Percentiles rank a stretch among this genome's conserved stretches.
Evolutionary conservation across 2,888 invertebrate genomes (phyloP).

Genomic region (Caenorhabditis doughertyi): DNA sequence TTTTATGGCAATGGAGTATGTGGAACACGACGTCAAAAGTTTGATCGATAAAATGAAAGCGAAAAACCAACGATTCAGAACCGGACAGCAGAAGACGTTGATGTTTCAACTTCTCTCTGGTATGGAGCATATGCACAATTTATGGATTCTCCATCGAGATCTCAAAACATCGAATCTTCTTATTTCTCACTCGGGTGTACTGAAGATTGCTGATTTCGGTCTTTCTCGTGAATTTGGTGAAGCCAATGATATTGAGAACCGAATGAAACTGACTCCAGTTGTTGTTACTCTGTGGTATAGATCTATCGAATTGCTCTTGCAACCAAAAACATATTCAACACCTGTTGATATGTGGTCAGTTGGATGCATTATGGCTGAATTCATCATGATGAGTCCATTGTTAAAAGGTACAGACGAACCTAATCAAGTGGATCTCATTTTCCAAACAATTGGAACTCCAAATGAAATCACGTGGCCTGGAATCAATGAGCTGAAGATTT

Average conservation of each 20-base stretch:
- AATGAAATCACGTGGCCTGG: slow-evolving; percentile 10
- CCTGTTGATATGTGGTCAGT: slow-evolving; percentile 44
- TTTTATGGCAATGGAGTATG: slow-evolving; percentile 94
- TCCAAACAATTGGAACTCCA: slow-evolving; percentile 33
- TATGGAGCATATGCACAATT: slow-evolving; percentile 96
- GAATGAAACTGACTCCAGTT: slow-evolving; percentile 19
- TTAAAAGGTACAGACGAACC: slow-evolving; percentile 19
- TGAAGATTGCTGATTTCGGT: slow-evolving; percentile 51
- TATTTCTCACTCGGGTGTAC: slow-evolving; percentile 85
- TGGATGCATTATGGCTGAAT: slow-evolving; percentile 47
- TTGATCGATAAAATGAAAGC: slow-evolving; percentile 97
- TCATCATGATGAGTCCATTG: slow-evolving; percentile 9
- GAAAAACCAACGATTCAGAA: slow-evolving; percentile 82
- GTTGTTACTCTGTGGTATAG: slow-evolving; percentile 46
- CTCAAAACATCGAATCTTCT: slow-evolving; percentile 97
- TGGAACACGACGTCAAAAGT: slow-evolving; percentile 97
- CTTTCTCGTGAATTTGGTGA: slow-evolving; percentile 25
- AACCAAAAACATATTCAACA: slow-evolving; percentile 25
- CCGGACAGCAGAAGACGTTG: slow-evolving; percentile 93
- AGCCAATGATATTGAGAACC: background rate
- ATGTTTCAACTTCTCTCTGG: slow-evolving; percentile 93
- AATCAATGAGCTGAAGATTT: background rate
- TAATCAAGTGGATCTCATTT: slow-evolving; percentile 29
- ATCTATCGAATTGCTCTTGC: slow-evolving; percentile 24
- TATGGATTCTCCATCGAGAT: slow-evolving; percentile 98